A percentile compares a stretch with the other conserved stretches of the same genome.
Evolutionary conservation across 2,888 invertebrate species (phyloP).

Genomic region (Brachyptera risi): DNA sequence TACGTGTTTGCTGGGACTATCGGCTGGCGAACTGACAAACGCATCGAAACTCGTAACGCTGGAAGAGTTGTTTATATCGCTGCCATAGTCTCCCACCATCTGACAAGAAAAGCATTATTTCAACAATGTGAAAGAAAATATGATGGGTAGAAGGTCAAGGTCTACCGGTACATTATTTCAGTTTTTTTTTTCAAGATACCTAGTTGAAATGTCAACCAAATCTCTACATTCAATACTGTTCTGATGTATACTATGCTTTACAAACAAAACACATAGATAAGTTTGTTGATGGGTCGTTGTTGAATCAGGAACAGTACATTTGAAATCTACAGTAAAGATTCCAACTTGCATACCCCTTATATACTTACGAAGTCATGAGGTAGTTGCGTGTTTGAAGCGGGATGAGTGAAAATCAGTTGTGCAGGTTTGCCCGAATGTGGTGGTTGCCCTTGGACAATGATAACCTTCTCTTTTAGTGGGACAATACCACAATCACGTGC

Average conservation of each 20-base stretch:
- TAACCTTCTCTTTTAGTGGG: conserved; percentile 51
- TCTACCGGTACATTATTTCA: too few relatives aligned
- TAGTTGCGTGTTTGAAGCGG: conserved; percentile 21
- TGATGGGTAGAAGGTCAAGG: too few relatives aligned
- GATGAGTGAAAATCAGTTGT: conserved; percentile 25
- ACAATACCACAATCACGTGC: conserved; percentile 89
- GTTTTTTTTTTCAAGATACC: too few relatives aligned
- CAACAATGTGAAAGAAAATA: too few relatives aligned
- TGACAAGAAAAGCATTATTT: background rate
- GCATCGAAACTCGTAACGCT: conserved; percentile 57
- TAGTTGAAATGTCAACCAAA: too few relatives aligned
- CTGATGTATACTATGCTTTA: too few relatives aligned
- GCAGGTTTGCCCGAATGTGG: conserved; percentile 14
- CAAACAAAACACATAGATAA: too few relatives aligned
- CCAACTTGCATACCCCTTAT: too few relatives aligned
- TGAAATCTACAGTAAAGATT: background rate
- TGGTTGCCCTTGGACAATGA: conserved; percentile 47
- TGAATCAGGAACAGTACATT: background rate
- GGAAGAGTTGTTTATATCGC: conserved; percentile 53
- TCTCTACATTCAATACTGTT: too few relatives aligned
- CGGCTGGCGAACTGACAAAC: background rate
- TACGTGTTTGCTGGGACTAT: background rate
- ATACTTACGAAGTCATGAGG: conserved; percentile 18
- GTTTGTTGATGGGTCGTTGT: too few relatives aligned
- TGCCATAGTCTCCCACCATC: conserved; percentile 28